Conservation (phyloP, 92 coral and sea anemone species). For the Desmophyllum pertusum region DNA sequence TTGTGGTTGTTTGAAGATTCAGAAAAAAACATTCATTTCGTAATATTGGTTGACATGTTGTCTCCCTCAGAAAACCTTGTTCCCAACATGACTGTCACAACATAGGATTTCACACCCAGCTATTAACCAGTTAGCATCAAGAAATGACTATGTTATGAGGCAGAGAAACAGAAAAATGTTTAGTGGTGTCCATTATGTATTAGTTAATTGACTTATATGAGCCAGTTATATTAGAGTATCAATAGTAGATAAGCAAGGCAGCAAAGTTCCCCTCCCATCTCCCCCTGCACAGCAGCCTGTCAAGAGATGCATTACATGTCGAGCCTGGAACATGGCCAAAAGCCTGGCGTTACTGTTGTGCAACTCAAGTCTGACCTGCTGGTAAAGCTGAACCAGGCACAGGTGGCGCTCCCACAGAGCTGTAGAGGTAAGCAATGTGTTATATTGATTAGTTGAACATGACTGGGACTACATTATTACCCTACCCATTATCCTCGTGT, state of each 20-base stretch:
- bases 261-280: conserved; percentile 24
- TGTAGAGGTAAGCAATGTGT: conserved; percentile 18
- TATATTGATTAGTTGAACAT: neutral
- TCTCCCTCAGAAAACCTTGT: neutral
- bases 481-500: too few relatives aligned
- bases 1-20: neutral
- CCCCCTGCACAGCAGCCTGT: conserved; percentile 52
- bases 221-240: neutral
- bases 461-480: neutral
- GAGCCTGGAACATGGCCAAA: conserved; percentile 96
- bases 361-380: conserved; percentile 99
- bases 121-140: neutral
- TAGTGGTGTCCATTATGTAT: neutral
- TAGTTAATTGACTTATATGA: neutral
- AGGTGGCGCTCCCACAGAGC: conserved; percentile 96
- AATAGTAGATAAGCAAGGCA: neutral
- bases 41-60: neutral
- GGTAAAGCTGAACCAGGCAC: conserved; percentile 81
- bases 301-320: conserved; percentile 90
- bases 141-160: neutral
- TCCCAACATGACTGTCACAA: neutral
- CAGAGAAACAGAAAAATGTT: neutral
- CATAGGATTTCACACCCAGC: neutral
- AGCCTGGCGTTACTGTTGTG: conserved; percentile 96
- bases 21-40: neutral